These are phyloP conservation scores for Ameiurus melas DNA, from an alignment of 2,113 vertebrate genomes.

Conservation along the genomic window DNA sequence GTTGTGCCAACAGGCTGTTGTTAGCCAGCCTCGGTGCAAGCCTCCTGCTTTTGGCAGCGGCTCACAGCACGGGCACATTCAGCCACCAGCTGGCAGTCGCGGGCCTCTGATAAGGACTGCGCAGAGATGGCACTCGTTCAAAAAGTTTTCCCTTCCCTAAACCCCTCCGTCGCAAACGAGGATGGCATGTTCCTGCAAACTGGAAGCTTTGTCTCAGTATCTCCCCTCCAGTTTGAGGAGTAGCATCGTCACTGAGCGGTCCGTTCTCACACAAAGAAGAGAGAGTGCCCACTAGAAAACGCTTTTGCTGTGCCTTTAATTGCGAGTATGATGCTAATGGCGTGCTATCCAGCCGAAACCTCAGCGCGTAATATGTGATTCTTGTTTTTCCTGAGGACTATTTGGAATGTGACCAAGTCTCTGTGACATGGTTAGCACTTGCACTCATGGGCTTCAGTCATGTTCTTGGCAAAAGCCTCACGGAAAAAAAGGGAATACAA, in stretches of 20 bases:
- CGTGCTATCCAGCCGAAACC: neutral
- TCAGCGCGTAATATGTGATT: neutral
- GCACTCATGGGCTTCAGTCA: neutral
- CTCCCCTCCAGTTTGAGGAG: constrained; percentile 77
- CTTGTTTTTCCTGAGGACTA: constrained; percentile 7
- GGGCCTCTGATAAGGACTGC: constrained; percentile 80
- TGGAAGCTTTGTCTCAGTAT: constrained; percentile 75
- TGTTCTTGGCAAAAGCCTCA: constrained; percentile 10
- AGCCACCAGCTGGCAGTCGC: constrained; percentile 84
- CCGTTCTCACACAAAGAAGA: constrained; percentile 63
- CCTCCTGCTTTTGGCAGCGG: constrained; percentile 74
- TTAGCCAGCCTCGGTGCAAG: constrained; percentile 65
- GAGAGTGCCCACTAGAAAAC: constrained; percentile 41
- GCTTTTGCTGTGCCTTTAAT: constrained; percentile 10
- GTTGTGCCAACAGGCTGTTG: constrained; percentile 69
- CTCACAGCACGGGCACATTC: constrained; percentile 75
- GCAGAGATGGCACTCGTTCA: constrained; percentile 82
- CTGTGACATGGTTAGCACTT: constrained; percentile 22
- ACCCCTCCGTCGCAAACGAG: constrained; percentile 77
- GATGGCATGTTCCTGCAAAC: constrained; percentile 82
- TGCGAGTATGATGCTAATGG: neutral
- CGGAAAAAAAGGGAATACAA: constrained; percentile 29
- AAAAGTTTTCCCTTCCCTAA: constrained; percentile 83
- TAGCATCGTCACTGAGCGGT: constrained; percentile 77
- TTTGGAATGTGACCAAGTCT: neutral